Evolutionary conservation across 2,888 invertebrate genomes (phyloP).

Genomic region (Galeopsomyia nigrocyanea): DNA sequence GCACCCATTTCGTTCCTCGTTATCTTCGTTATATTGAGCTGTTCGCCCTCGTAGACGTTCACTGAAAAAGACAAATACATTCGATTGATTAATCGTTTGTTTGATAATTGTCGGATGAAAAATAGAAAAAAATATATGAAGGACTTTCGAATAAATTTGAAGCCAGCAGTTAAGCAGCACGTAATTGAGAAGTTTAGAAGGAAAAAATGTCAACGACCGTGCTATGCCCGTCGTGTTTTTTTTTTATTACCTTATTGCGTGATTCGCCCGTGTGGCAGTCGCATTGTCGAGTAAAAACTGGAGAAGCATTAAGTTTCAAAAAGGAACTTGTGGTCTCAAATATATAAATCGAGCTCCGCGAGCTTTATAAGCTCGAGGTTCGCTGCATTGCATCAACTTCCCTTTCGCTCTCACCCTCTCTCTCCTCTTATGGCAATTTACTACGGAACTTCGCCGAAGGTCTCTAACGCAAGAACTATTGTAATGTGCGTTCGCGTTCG

Average conservation of each 20-base stretch:
- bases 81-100: too few species aligned
- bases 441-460: constrained; percentile 48
- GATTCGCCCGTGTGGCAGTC: constrained; percentile 2
- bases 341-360: constrained; percentile 50
- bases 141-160: background rate
- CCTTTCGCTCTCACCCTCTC: background rate
- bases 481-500: constrained; percentile 39
- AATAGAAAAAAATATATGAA: too few species aligned
- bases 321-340: constrained; percentile 38
- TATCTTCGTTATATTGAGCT: constrained; percentile 87
- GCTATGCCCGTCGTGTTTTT: constrained; percentile 1
- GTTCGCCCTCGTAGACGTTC: constrained; percentile 86
- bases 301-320: constrained; percentile 29
- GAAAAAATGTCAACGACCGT: constrained; percentile 14
- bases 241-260: constrained; percentile 33
- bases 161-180: constrained; percentile 2
- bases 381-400: constrained; percentile 50
- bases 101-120: too few species aligned
- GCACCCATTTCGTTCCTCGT: constrained; percentile 91
- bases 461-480: constrained; percentile 39
- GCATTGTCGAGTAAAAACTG: constrained; percentile 1
- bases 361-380: background rate
- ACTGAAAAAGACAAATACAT: constrained; percentile 72
- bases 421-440: constrained; percentile 46
- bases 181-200: constrained; percentile 3